Evolutionary conservation across 2,888 invertebrate species (phyloP), one percentile per base, ranked within the genome.

Genomic region (Acheta domesticus): DNA sequence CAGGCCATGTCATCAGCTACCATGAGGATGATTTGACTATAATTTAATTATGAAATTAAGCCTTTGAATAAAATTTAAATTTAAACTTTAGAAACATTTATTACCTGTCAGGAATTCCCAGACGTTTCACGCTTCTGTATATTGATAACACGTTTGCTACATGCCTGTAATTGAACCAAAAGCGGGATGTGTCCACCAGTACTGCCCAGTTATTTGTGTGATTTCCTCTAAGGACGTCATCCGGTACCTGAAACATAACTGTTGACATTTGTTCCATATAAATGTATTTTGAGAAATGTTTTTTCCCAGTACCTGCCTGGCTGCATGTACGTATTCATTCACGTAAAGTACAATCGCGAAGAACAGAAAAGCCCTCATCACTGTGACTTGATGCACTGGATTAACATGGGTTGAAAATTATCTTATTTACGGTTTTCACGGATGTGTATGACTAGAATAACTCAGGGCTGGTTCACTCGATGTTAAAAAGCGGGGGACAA

Each of bases 181-280:
- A 99, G 80, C 99, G 89, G 1, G 98, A 99, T 0, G 99, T 99
- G 87, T 99, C 99, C 0, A 99, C 99, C 79, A 99, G 88, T 19
- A 99, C 98, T 0, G 99, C 99, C 99, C 99, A 99, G 87, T 99
- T 99, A 86, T 99, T 99, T 0, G 98, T 97, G 86, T 99, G 99
- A 49, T 91, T 91, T 1, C 91, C 77, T 49, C 74, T 36, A 36
- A 76, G 75, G 77, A 78, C 75, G 48, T 49, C n/a, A 12, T 77
- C 80, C 11, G 80, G 21, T 19, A 62, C 36, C 79, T 80, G 50
- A n/a, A 79, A 77, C 23, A 19, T 20, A 80, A 73, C 5, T 8
- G 8, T 36, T 36, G 8, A 36, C 36, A 8, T 36, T 36, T 36
- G 36, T 36, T 1, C 36, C 36, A 1, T 36, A 5, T 36, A 36